phyloP scores from a whole-genome alignment of 2,113 vertebrate genomes.

The Cariama cristata region DNA sequence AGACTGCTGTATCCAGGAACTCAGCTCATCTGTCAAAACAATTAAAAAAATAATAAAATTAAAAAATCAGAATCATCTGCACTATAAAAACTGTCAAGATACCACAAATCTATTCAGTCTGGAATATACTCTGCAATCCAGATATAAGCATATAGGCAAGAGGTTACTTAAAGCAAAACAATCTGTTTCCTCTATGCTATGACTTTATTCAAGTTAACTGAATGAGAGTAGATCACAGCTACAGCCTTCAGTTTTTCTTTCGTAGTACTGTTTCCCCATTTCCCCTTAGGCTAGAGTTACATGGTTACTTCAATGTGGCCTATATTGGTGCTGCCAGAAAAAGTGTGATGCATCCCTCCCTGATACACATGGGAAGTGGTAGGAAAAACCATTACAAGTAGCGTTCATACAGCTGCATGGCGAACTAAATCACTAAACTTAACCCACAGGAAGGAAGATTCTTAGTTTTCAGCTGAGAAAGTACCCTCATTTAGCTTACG shows the following conservation, averaged over 20 bases:
- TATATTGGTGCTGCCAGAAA: neutral
- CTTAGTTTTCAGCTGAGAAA: neutral
- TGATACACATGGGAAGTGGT: neutral
- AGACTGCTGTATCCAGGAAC: slow-evolving; percentile 92
- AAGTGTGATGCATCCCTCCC: neutral
- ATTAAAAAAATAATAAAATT: neutral
- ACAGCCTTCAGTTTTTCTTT: neutral
- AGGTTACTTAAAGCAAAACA: neutral
- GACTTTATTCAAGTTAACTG: neutral
- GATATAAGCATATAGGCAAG: neutral
- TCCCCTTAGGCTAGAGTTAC: neutral
- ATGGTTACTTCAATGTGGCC: neutral
- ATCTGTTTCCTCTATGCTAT: neutral
- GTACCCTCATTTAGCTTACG: neutral
- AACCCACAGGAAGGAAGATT: neutral
- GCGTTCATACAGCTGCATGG: neutral
- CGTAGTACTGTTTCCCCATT: neutral
- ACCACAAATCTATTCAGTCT: neutral
- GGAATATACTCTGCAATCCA: neutral
- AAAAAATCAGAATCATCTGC: neutral
- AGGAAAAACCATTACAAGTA: neutral
- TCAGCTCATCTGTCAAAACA: slow-evolving; percentile 86
- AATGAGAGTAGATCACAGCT: neutral
- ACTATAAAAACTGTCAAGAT: neutral
- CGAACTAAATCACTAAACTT: neutral